These are phyloP conservation scores for Scaptomyza cyrtandrae DNA, from an alignment of 2,888 invertebrate genomes.

Conservation along the genomic window DNA sequence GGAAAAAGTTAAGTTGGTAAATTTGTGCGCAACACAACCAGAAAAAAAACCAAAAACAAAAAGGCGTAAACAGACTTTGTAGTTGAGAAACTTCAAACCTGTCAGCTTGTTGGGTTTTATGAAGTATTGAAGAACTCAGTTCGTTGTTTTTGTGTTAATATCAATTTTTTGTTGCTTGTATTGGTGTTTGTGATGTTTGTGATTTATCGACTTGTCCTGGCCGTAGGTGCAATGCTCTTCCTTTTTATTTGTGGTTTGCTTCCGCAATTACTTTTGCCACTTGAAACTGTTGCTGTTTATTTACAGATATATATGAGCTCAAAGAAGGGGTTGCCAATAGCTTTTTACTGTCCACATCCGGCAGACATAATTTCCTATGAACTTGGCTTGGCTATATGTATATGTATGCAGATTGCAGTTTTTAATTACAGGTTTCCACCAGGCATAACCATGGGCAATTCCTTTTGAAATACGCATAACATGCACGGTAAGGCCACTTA, in stretches of 20 bases:
- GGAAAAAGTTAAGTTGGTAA: conserved; percentile 41
- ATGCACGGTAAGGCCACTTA: conserved; percentile 42
- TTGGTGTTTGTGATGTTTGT: conserved; percentile 21
- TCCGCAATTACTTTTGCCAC: conserved; percentile 66
- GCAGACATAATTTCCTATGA: conserved; percentile 57
- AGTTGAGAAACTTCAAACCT: conserved; percentile 24
- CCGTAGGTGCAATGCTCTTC: conserved; percentile 53
- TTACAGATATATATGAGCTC: conserved; percentile 1
- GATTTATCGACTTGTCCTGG: conserved; percentile 65
- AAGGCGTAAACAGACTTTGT: conserved; percentile 35
- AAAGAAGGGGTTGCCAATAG: conserved; percentile 26
- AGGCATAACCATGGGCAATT: conserved; percentile 65
- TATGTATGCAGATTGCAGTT: conserved; percentile 10
- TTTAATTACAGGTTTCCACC: conserved; percentile 49
- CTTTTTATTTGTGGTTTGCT: conserved; percentile 31
- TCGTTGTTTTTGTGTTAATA: neutral
- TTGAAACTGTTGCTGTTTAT: conserved; percentile 40
- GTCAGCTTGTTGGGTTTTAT: conserved; percentile 6
- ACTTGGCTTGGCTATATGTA: conserved; percentile 20
- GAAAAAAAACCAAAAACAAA: conserved; percentile 21
- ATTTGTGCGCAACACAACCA: conserved; percentile 2
- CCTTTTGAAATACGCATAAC: conserved; percentile 49
- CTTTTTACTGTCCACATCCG: conserved; percentile 56
- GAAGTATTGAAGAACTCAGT: conserved; percentile 16
- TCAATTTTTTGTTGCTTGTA: conserved; percentile 5